These are phyloP conservation scores for Xestia rhomboidea DNA, from an alignment of 2,888 invertebrate genomes.

Conservation along the genomic window DNA sequence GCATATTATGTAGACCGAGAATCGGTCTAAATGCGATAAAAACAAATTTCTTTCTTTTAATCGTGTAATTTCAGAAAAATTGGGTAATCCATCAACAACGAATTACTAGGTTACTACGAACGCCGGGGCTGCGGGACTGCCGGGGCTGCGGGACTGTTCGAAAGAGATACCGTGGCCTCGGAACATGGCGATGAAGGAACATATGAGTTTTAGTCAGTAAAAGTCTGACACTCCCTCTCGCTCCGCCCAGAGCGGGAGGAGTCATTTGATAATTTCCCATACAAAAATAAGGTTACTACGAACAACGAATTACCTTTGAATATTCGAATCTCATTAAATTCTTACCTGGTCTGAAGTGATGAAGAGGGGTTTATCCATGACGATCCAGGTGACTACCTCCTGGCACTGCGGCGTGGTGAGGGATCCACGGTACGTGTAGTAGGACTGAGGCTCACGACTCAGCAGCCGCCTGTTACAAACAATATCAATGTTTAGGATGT, in stretches of 20 bases:
- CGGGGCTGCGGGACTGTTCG: too few species aligned
- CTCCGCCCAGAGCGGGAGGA: too few species aligned
- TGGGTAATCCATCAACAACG: neutral
- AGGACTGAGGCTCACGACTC: conserved; percentile 91
- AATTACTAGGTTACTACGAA: too few species aligned
- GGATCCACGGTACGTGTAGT: conserved; percentile 94
- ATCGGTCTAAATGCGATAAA: neutral
- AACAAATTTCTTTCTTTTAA: neutral
- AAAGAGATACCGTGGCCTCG: too few species aligned
- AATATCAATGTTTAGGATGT: neutral
- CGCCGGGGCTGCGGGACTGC: too few species aligned
- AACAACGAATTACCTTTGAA: neutral
- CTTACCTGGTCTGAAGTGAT: conserved; percentile 86
- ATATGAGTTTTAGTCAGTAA: too few species aligned
- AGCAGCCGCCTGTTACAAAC: conserved; percentile 86
- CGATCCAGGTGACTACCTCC: conserved; percentile 94
- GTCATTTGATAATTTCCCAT: too few species aligned
- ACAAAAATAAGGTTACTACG: too few species aligned
- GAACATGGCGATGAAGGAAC: too few species aligned
- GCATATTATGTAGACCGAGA: too few species aligned
- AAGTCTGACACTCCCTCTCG: too few species aligned
- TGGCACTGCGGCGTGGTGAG: conserved; percentile 94
- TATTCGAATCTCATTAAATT: neutral
- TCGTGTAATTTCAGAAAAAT: neutral
- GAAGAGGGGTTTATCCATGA: conserved; percentile 85